These are phyloP conservation scores for Apostichopus parvimensis DNA, from an alignment of 35 echinoderm and acorn worm species.

Conservation along the genomic window DNA sequence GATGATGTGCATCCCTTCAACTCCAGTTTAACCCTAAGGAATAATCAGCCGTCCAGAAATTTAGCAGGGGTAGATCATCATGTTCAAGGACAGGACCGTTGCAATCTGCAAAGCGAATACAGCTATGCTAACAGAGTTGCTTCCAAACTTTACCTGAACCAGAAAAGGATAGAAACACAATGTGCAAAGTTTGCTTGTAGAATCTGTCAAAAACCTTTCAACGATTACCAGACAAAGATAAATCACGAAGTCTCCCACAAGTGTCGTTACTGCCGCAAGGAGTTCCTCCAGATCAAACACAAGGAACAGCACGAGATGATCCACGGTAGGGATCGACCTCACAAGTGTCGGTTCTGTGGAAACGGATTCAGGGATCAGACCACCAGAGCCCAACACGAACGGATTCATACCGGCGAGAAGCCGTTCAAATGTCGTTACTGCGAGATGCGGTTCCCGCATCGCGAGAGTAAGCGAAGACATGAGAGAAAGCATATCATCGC, in stretches of 20 bases:
- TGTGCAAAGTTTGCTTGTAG: background rate
- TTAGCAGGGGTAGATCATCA: background rate
- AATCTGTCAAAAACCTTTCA: background rate
- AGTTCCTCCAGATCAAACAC: background rate
- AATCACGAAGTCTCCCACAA: slow-evolving; percentile 2
- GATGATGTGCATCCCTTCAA: background rate
- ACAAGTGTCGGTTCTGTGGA: too few species aligned
- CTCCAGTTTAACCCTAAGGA: background rate
- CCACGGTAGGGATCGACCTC: too few species aligned
- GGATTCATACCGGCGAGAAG: too few species aligned
- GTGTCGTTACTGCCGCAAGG: slow-evolving; percentile 13
- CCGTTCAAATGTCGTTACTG: slow-evolving; percentile 71
- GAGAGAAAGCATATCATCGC: slow-evolving; percentile 38
- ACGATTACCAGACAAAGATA: background rate
- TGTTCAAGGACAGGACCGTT: background rate
- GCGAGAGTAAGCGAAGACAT: slow-evolving; percentile 53
- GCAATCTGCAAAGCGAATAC: background rate
- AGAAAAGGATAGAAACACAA: background rate
- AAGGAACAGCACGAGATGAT: too few species aligned
- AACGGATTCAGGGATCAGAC: too few species aligned
- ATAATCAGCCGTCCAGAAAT: background rate
- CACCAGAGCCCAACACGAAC: too few species aligned
- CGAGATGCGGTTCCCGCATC: slow-evolving; percentile 61
- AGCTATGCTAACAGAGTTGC: background rate
- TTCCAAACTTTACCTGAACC: background rate